These are phyloP conservation scores for Amphimedon queenslandica DNA, from an alignment of 37 sponge, comb jelly and placozoan genomes.

Conservation along the genomic window DNA sequence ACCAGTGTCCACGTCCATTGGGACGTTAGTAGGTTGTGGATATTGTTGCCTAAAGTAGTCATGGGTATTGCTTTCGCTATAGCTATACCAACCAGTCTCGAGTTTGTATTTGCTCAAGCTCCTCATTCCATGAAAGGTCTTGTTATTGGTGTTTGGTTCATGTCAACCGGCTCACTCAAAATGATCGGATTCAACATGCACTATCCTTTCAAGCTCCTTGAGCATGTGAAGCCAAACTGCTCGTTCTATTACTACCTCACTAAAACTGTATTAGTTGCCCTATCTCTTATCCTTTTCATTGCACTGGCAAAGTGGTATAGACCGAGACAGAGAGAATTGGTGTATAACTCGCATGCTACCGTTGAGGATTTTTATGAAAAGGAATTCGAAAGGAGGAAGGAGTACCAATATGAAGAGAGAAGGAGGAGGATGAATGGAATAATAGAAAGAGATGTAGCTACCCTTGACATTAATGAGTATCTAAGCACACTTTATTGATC, in stretches of 20 bases:
- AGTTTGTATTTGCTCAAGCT: slow-evolving; percentile 1
- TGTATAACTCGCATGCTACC: background rate
- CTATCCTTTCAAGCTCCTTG: background rate
- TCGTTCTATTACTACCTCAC: background rate
- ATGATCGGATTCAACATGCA: background rate
- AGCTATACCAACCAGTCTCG: background rate
- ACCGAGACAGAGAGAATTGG: background rate
- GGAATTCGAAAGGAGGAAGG: background rate
- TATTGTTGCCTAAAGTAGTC: background rate
- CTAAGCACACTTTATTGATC: too few relatives aligned
- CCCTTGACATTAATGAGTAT: too few relatives aligned
- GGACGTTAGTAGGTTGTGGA: background rate
- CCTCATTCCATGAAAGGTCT: background rate
- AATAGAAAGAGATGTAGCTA: too few relatives aligned
- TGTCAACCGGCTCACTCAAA: background rate
- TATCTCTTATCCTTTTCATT: background rate
- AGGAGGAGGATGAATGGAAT: too few relatives aligned
- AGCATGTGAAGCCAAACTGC: background rate
- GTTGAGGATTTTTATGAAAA: slow-evolving; percentile 3
- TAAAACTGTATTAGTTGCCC: background rate
- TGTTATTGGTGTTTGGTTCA: background rate
- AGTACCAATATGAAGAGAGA: background rate
- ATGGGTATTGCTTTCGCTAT: background rate
- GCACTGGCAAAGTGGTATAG: background rate
- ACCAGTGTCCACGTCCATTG: background rate